Base-by-base conservation (phyloP, 2,888 invertebrate genomes). In the Drosophila ustulata region DNA sequence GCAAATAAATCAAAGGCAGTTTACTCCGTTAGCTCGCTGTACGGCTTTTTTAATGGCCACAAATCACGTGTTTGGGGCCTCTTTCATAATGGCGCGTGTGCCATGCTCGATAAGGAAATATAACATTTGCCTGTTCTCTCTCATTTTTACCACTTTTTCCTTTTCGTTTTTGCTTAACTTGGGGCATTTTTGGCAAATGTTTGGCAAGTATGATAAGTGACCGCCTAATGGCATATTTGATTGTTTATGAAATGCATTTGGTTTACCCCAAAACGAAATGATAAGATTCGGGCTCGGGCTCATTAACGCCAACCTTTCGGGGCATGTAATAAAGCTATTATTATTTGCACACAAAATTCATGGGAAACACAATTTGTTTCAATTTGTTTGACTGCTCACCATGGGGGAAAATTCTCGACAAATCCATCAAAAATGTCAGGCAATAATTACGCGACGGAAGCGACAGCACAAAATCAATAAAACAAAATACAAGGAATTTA, bases 1-100 rank as follows among this genome's bases (percentile, higher is more conserved):
- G 75, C 43, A 74, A 87, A 89, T 85, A 85, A 89, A 89, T 89
- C 89, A 89, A 87, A 74, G 66, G 66, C 75, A 77, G 71, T 79
- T 79, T 77, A 75, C 79, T 76, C 71, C 67, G 77, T 73, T 18
- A 25, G 47, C 53, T 46, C 37, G 25, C 47, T 55, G 45, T 63
- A 50, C 37, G 45, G 43, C 30, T 47, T 66, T 80, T 84, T 78
- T 86, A 77, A 81, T 86, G 66, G 86, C 81, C 81, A 76, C 87
- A 86, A 86, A 85, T 88, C 87, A 85, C 81, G 87, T 76, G 71
- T 70, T 69, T 37, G 37, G 56, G 64, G 52, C 63, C 63, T 56
- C 57, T 71, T 74, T 71, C 75, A 68, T 73, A 72, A 81, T 71
- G 70, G 67, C 68, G 68, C 68, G 66, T 77, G 72, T 72, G 77